Percentiles rank a stretch among this genome's conserved stretches.
phyloP scores from a whole-genome alignment of 2,113 vertebrate species.

The Pollimyrus isidori region DNA sequence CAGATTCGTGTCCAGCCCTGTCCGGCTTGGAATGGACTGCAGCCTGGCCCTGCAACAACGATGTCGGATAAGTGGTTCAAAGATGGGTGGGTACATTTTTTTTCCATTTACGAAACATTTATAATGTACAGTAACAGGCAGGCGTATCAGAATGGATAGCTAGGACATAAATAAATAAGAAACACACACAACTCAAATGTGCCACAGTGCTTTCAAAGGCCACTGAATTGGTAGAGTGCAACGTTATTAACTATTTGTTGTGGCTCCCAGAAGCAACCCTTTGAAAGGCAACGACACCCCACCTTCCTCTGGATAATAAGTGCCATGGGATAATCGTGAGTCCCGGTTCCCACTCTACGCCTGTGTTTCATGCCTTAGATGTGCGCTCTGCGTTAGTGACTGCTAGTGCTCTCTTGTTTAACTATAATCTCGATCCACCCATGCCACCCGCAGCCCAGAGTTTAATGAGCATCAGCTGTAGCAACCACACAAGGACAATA shows the following conservation, averaged over 20 bases:
- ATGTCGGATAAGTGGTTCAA: not conserved
- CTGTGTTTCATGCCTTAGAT: slow-evolving; percentile 31
- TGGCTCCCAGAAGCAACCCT: slow-evolving; percentile 48
- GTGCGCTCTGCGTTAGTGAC: slow-evolving; percentile 39
- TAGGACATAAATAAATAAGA: not conserved
- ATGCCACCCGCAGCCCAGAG: slow-evolving; percentile 3
- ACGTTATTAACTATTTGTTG: slow-evolving; percentile 58
- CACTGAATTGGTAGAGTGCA: slow-evolving; percentile 48
- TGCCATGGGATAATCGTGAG: slow-evolving; percentile 53
- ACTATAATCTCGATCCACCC: slow-evolving; percentile 36
- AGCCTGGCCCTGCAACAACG: not conserved
- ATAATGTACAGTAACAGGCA: not conserved
- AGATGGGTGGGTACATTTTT: not conserved
- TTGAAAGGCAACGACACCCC: slow-evolving; percentile 52
- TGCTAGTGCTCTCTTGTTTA: slow-evolving; percentile 25
- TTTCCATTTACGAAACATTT: not conserved
- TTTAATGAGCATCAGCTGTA: slow-evolving; percentile 35
- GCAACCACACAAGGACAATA: slow-evolving; percentile 21
- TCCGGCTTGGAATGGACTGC: not conserved
- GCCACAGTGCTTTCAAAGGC: not conserved
- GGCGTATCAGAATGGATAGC: not conserved
- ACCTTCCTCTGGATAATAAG: slow-evolving; percentile 45
- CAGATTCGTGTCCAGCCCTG: not conserved
- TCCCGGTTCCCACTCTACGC: slow-evolving; percentile 48
- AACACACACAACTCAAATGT: not conserved